Percentiles rank a stretch among this genome's conserved stretches.
phyloP scores from a whole-genome alignment of 1,140 invertebrate species.

The Aphaenogaster floridana region DNA sequence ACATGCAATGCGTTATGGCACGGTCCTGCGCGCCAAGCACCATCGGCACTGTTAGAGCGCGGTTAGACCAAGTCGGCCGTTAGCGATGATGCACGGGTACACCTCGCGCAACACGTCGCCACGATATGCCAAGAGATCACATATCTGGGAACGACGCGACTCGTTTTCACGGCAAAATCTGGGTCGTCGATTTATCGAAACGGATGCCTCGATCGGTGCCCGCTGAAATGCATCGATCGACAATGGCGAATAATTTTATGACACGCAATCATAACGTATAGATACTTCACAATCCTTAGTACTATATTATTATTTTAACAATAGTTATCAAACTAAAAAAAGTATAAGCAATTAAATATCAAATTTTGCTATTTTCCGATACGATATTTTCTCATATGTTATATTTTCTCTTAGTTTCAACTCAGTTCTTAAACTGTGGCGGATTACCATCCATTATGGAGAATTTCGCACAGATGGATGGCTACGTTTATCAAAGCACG shows the following conservation, averaged over 20 bases:
- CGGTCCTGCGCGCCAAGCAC: neutral
- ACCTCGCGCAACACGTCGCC: conserved; percentile 3
- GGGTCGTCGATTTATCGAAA: conserved; percentile 31
- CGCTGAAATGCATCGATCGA: neutral
- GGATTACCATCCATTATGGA: neutral
- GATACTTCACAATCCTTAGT: neutral
- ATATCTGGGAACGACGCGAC: conserved; percentile 22
- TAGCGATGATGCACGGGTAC: conserved; percentile 41
- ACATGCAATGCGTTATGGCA: conserved; percentile 44
- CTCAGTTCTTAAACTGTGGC: neutral
- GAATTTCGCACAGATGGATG: neutral
- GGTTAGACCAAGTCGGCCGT: conserved; percentile 18
- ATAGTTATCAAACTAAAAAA: neutral
- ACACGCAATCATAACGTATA: neutral
- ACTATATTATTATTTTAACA: neutral
- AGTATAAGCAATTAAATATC: neutral
- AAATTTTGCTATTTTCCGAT: neutral
- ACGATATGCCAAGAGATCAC: conserved; percentile 39
- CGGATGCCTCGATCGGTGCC: neutral
- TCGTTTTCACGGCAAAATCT: conserved; percentile 25
- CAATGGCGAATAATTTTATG: neutral
- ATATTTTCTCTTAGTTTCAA: neutral
- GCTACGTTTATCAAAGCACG: conserved; percentile 7
- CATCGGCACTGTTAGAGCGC: conserved; percentile 25
- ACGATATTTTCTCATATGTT: neutral